Base-by-base conservation (phyloP, 2,797 vertebrate species). In the Periparus ater region DNA sequence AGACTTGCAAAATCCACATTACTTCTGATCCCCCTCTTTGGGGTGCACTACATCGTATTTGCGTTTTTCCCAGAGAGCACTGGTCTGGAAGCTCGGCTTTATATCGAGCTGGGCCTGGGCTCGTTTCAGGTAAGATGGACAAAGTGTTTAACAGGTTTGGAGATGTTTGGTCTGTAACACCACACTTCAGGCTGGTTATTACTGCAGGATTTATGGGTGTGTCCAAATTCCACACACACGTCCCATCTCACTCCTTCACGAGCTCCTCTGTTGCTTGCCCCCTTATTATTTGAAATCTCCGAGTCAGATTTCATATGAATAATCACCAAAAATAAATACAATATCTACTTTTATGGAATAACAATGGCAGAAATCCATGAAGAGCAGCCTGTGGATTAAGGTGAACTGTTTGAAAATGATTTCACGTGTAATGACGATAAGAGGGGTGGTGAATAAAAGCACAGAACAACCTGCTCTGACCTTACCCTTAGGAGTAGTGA, bases 21-120 rank as follows among this genome's bases (percentile, higher is more conserved):
- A 17, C 98, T 99, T 30, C 96, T 99, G 87, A 99, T 99, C 93
- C 98, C 98, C 2, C 98, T 99, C 83, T 99, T 99, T 3, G 99
- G 99, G 29, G 96, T 99, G 76, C 99, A 99, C 96, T 99, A 99
- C 85, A 98, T 98, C 17, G 90, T 99, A 34, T 99, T 99, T 53
- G 98, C 98, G 8, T 99, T 99, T 95, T 97, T 99, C 77, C 99
- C 99, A 0, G 98, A 99, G 48, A 97, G 98, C n/a, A 97, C 98
- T 32, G 98, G 97, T 71, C 98, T 98, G 90, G 98, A 98, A 89
- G 98, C 98, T 82, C 98, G 98, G 93, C 98, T 98, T 53, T 98
- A 98, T 27, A 98, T 98, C 11, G 99, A 99, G 95, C 84, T 99
- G 91, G 98, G 98, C 48, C 97, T 99, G 74, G 99, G 99, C 2